Evolutionary conservation across 2,113 vertebrate species (phyloP), one percentile per base, ranked within the genome.

Genomic region (Elanus axillaris): DNA sequence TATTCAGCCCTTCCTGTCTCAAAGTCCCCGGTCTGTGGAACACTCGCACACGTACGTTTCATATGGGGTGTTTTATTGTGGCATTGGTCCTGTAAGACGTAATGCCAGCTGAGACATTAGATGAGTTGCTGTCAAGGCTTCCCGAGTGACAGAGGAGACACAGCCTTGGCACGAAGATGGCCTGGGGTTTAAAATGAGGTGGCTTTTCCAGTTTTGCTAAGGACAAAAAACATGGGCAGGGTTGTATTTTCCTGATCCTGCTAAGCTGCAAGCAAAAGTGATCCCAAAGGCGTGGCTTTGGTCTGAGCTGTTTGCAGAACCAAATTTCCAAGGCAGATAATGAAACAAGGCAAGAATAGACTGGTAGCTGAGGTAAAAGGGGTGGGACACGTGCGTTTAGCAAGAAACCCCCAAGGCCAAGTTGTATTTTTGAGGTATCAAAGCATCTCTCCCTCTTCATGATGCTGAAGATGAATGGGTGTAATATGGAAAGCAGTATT

Each of bases 11-110:
- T 95, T 93, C 74, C 72, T 0, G 3, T 81, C 66, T 90, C 77
- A 73, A 60, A 86, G 88, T 86, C 76, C 60, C 10, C 0, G 0
- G 17, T 58, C 4, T 8, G 3, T 3, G 38, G 69, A 85, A 48
- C 9, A 0, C 50, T 66, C 16, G 11, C 10, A 3, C n/a, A 5
- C 0, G 1, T 10, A 2, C 3, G 0, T 71, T 64, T 93, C 25
- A 14, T 14, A 1, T 17, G 9, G 17, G 19, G 9, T 18, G n/a
- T 74, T 88, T 89, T 81, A 38, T 16, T 42, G 64, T 21, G 81
- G 27, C 29, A 3, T 77, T 58, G 21, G 4, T 62, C 55, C 58
- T 32, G 11, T 40, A 25, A 58, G 38, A 68, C 3, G 0, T 26
- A 19, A 5, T 10, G 36, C n/a, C 52, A 64, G 2, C 21, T 29